Conservation (phyloP, 2,113 vertebrate species). For the Microcebus murinus region DNA sequence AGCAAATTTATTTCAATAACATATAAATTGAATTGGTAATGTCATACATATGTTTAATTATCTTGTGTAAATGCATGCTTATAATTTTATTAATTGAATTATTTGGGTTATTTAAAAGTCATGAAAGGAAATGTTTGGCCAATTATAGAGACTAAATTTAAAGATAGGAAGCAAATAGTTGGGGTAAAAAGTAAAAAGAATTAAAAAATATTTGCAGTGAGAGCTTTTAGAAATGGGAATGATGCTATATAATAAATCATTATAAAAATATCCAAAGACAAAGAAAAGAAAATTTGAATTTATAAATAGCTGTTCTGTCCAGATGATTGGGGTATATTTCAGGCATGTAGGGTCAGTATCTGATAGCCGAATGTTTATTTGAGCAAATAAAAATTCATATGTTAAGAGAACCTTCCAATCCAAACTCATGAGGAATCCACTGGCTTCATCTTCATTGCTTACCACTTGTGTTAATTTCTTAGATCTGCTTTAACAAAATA, state of each 20-base stretch:
- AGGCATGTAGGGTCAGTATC: not conserved
- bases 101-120: not conserved
- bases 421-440: not conserved
- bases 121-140: not conserved
- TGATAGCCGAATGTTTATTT: not conserved
- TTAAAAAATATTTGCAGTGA: not conserved
- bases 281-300: not conserved
- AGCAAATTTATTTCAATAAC: constrained; percentile 41
- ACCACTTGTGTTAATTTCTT: not conserved
- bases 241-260: not conserved
- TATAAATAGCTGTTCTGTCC: not conserved
- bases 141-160: not conserved
- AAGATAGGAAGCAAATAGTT: not conserved
- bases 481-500: not conserved
- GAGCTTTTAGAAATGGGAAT: not conserved
- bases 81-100: constrained; percentile 34
- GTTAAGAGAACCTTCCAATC: not conserved
- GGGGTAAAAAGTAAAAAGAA: not conserved
- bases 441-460: not conserved
- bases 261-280: not conserved
- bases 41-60: not conserved
- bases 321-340: not conserved
- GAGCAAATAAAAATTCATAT: not conserved
- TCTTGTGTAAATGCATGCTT: constrained; percentile 25
- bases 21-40: not conserved